Evolutionary conservation across 2,113 vertebrate species (phyloP), one percentile per base, ranked within the genome.

Genomic region (Clarias macrocephalus): DNA sequence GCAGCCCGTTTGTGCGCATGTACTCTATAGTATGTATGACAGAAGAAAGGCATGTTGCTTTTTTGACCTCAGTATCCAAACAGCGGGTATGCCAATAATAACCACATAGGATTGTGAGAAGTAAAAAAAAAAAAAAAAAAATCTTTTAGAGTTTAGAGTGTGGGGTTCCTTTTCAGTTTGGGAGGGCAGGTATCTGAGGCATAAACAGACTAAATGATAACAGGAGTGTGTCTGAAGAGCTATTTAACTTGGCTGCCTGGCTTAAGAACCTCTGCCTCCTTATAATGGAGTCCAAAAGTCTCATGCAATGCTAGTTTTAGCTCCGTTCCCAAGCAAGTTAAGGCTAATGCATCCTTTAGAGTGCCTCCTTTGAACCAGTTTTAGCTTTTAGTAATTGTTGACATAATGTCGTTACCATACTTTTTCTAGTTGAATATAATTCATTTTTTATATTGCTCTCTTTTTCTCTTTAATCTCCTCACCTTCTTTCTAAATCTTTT

Each of bases 391-490:
- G 7, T 73, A 42, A 42, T 62, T 76, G 3, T 12, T 63, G n/a
- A 59, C 18, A 25, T 76, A 21, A 83, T 57, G 23, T 23, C 21
- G 13, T 33, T 59, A 23, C 68, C 60, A 59, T 80, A 30, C 30
- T 73, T 10, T 13, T 79, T 18, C 73, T 75, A 30, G n/a, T 79
- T 13, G 1, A 57, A 86, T 80, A 80, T 85, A 56, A 57, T 70
- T 65, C 73, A 21, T 19, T 81, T 63, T 86, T 37, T 25, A 81
- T 65, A 62, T 16, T 70, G 80, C 30, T 76, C 23, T 92, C 63
- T 93, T 62, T 89, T 85, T 85, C 72, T 89, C 85, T 87, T 60
- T 93, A 70, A 92, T 88, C 91, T 85, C 91, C 1, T 9, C 85
- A 86, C 85, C 85, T 93, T 84, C 90, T 73, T 37, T 52, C 37